phyloP scores from a whole-genome alignment of 2,888 invertebrate species.

The Podotricha telesiphe region DNA sequence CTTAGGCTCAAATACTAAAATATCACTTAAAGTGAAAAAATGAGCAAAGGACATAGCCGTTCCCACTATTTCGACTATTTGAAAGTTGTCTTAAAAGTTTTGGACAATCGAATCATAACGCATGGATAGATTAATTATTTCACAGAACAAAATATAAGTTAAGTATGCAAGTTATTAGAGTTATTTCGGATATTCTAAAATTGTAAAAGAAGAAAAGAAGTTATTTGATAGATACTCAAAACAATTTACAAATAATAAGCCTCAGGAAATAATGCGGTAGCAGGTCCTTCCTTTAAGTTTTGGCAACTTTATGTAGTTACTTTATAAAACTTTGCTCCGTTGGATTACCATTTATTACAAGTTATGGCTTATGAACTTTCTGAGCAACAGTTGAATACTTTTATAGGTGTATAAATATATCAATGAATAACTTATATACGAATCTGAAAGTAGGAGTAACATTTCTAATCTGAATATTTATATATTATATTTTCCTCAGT shows the following conservation, averaged over 20 bases:
- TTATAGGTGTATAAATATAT: no score
- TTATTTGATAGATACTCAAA: background rate
- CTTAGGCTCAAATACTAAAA: background rate
- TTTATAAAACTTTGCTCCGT: background rate
- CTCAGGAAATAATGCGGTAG: background rate
- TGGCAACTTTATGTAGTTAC: background rate
- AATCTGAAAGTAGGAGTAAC: no score
- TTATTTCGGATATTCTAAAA: no score
- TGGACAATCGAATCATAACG: background rate
- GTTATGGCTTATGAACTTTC: background rate
- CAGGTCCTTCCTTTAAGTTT: background rate
- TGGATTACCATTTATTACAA: background rate
- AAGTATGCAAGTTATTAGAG: no score
- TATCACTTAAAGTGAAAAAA: background rate
- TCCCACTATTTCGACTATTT: background rate
- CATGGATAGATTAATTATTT: no score
- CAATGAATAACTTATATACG: no score
- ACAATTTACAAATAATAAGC: background rate
- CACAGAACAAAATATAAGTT: no score
- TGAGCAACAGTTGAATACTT: no score
- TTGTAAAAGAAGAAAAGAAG: no score
- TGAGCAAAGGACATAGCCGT: background rate
- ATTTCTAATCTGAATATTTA: no score
- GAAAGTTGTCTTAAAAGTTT: background rate
- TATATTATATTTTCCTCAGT: no score